Evolutionary conservation across 2,113 vertebrate species (phyloP).

Genomic region (Anarrhichthys ocellatus): DNA sequence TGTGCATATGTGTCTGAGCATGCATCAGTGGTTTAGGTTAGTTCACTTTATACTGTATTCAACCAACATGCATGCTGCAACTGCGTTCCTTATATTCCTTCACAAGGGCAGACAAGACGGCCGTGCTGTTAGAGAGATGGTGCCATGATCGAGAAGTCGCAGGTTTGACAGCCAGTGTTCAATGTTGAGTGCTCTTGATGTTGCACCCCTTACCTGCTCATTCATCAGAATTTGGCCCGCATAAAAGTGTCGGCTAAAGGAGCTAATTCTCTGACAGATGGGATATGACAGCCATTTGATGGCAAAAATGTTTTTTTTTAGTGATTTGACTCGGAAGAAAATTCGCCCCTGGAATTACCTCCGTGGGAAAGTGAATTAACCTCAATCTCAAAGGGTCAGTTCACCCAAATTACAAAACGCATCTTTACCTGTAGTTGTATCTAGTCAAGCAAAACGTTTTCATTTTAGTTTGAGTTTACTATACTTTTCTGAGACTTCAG

Average conservation of each 20-base stretch:
- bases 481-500: conserved; percentile 2
- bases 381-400: conserved; percentile 23
- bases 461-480: background rate
- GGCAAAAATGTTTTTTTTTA: conserved; percentile 13
- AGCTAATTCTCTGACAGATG: conserved; percentile 22
- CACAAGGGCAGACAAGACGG: conserved; percentile 10
- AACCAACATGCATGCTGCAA: conserved; percentile 6
- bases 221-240: conserved; percentile 25
- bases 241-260: conserved; percentile 20
- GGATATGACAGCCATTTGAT: conserved; percentile 41
- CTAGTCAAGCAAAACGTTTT: conserved; percentile 10
- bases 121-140: background rate
- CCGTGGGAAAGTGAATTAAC: conserved; percentile 42
- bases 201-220: conserved; percentile 32
- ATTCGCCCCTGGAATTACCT: conserved; percentile 37
- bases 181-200: conserved; percentile 24
- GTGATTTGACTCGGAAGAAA: conserved; percentile 33
- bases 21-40: conserved; percentile 29
- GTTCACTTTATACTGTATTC: conserved; percentile 14
- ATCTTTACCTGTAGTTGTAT: background rate
- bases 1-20: conserved; percentile 23
- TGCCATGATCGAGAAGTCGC: conserved; percentile 13
- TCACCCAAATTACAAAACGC: conserved; percentile 26
- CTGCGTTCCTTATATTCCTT: background rate
- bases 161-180: conserved; percentile 28